Conservation (phyloP, 2,888 invertebrate genomes). For the Colletes collaris region DNA sequence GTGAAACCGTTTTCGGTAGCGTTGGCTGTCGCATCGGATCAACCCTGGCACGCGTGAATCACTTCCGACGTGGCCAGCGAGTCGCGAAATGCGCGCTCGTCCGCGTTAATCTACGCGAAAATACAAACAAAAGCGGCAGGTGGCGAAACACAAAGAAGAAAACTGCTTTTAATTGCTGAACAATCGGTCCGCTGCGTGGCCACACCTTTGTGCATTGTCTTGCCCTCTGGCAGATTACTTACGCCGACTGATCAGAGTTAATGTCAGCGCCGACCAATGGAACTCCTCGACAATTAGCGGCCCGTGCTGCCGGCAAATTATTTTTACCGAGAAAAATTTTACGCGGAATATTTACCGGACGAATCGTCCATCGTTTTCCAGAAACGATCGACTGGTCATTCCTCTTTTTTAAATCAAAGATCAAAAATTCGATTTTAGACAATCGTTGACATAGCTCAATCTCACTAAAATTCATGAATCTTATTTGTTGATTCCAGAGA, state of each 20-base stretch:
- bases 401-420: too few species aligned
- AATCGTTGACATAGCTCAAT: too few species aligned
- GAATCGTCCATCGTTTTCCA: too few species aligned
- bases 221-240: slow-evolving; percentile 69
- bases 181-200: slow-evolving; percentile 74
- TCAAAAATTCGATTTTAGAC: too few species aligned
- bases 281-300: slow-evolving; percentile 50
- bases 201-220: slow-evolving; percentile 78
- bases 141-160: slow-evolving; percentile 75
- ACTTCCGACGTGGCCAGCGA: slow-evolving; percentile 76
- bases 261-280: slow-evolving; percentile 56
- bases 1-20: slow-evolving; percentile 18
- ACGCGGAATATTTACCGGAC: background rate
- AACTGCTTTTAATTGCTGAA: slow-evolving; percentile 81
- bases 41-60: slow-evolving; percentile 4
- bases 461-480: too few species aligned
- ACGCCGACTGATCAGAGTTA: slow-evolving; percentile 67
- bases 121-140: slow-evolving; percentile 79
- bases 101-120: slow-evolving; percentile 65
- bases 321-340: slow-evolving; percentile 35
- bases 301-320: slow-evolving; percentile 46
- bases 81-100: slow-evolving; percentile 77
- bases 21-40: slow-evolving; percentile 52
- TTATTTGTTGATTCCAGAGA: too few species aligned
- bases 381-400: too few species aligned